Evolutionary conservation across 1,140 invertebrate genomes (phyloP).

Genomic region (Habropoda laboriosa): DNA sequence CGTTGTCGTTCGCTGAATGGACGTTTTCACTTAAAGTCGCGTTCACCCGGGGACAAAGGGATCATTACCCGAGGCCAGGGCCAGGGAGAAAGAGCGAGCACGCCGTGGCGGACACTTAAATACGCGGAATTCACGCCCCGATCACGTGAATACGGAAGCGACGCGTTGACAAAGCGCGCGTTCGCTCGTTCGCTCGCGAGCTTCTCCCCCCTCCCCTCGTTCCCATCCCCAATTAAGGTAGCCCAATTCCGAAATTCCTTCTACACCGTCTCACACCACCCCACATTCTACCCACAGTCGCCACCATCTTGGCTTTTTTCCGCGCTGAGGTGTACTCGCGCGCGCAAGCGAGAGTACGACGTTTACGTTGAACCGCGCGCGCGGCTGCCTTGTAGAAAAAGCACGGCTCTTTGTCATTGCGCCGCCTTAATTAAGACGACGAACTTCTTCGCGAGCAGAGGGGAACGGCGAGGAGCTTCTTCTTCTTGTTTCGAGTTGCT

Average conservation of each 20-base stretch:
- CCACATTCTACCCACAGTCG: too few relatives aligned
- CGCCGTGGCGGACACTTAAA: slow-evolving; percentile 74
- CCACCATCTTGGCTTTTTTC: background rate
- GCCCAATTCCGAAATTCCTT: slow-evolving; percentile 60
- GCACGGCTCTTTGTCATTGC: slow-evolving; percentile 27
- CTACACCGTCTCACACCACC: background rate
- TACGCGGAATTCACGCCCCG: slow-evolving; percentile 79
- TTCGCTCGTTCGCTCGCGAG: too few relatives aligned
- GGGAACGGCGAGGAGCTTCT: background rate
- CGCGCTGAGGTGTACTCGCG: too few relatives aligned
- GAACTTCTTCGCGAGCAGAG: slow-evolving; percentile 4
- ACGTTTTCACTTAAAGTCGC: slow-evolving; percentile 76
- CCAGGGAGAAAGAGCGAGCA: slow-evolving; percentile 70
- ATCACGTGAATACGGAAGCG: slow-evolving; percentile 71
- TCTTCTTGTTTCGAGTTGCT: background rate
- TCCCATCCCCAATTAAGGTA: slow-evolving; percentile 61
- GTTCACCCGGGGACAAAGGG: slow-evolving; percentile 76
- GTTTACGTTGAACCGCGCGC: slow-evolving; percentile 1
- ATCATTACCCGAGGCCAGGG: slow-evolving; percentile 72
- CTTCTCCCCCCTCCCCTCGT: background rate
- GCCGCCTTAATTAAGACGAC: slow-evolving; percentile 43
- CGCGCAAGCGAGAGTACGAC: background rate
- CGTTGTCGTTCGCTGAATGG: slow-evolving; percentile 71
- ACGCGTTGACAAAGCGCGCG: slow-evolving; percentile 22
- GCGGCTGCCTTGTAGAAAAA: background rate